Percentiles rank a stretch among this genome's conserved stretches.
Evolutionary conservation across 2,888 invertebrate species (phyloP).

Genomic region (Slavum lentiscoides): DNA sequence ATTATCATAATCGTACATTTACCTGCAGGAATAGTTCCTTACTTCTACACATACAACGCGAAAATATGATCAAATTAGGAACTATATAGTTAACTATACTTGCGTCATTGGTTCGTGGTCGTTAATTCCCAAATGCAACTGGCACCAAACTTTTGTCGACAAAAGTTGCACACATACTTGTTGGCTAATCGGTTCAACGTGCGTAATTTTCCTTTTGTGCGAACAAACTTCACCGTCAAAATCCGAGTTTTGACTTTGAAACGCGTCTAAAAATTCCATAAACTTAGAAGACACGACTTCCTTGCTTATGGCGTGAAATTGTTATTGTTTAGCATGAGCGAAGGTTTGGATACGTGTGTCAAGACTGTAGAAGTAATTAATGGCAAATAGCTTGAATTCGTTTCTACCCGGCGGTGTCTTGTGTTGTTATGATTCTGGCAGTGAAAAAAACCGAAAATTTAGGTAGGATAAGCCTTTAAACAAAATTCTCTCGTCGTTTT

Average conservation of each 20-base stretch:
- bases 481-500: too few relatives aligned
- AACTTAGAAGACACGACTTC: constrained; percentile 31
- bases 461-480: too few relatives aligned
- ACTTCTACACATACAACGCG: not conserved
- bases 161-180: constrained; percentile 17
- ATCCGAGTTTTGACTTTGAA: constrained; percentile 27
- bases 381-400: too few relatives aligned
- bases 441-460: too few relatives aligned
- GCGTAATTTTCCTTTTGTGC: constrained; percentile 1
- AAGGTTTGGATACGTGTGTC: not conserved
- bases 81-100: not conserved
- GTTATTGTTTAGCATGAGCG: not conserved
- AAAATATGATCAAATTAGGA: not conserved
- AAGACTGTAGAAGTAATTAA: too few relatives aligned
- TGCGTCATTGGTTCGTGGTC: not conserved
- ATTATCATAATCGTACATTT: too few relatives aligned
- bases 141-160: constrained; percentile 20
- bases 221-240: not conserved
- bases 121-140: constrained; percentile 25
- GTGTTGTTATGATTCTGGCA: too few relatives aligned
- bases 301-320: not conserved
- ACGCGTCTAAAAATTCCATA: constrained; percentile 12
- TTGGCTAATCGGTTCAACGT: constrained; percentile 27
- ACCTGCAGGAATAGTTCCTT: not conserved
- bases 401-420: not conserved